Evolutionary conservation across 1,140 invertebrate species (phyloP).

Genomic region (Heliconius melpomene): DNA sequence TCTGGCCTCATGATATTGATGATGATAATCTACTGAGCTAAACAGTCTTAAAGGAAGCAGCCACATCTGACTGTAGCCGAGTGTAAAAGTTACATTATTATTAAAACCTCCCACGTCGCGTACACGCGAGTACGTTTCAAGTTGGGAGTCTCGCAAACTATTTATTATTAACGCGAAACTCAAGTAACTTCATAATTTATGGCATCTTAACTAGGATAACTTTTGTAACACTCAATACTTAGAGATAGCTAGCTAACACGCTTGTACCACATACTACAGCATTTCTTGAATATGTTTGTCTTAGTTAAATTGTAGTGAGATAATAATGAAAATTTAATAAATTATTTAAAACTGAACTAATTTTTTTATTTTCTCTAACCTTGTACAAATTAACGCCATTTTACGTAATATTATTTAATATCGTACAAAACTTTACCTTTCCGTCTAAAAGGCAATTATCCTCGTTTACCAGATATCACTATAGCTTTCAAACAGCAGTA

Average conservation of each 20-base stretch:
- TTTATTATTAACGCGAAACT: constrained; percentile 47
- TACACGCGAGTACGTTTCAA: constrained; percentile 28
- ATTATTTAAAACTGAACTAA: no score
- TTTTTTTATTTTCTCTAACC: no score
- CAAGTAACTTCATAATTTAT: constrained; percentile 42
- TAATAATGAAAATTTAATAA: no score
- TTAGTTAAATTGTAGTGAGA: no score
- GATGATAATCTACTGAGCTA: background rate
- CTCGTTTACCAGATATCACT: background rate
- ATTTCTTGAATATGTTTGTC: background rate
- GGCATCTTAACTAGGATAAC: constrained; percentile 44
- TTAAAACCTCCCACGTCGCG: constrained; percentile 30
- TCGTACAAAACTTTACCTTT: background rate
- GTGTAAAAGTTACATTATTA: constrained; percentile 32
- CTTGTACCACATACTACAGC: background rate
- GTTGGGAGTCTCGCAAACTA: constrained; percentile 40
- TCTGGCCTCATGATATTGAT: no score
- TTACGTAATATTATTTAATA: background rate
- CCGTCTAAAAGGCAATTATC: background rate
- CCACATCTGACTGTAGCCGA: constrained; percentile 21
- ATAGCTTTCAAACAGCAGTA: background rate
- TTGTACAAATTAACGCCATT: no score
- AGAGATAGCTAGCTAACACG: constrained; percentile 25
- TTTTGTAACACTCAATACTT: constrained; percentile 42
- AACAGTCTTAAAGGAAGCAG: background rate